Conservation (phyloP, 1,140 invertebrate genomes). For the Hyles vespertilio region DNA sequence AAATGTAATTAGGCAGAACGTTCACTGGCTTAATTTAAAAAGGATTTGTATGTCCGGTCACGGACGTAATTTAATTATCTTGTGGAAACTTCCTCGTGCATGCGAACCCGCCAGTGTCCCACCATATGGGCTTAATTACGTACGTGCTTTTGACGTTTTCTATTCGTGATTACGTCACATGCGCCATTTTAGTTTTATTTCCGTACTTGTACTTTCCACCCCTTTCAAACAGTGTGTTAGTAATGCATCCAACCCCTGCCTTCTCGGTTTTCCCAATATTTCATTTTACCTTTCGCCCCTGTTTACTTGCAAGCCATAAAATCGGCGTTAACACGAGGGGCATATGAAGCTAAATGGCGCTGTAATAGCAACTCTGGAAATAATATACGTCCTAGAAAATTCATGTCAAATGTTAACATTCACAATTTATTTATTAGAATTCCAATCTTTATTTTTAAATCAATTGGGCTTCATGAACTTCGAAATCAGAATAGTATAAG, state of each 20-base stretch:
- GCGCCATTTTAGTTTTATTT: conserved; percentile 2
- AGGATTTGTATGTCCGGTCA: conserved; percentile 26
- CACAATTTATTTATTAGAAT: too few relatives aligned
- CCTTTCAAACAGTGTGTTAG: too few relatives aligned
- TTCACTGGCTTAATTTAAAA: conserved; percentile 17
- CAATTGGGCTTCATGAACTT: too few relatives aligned
- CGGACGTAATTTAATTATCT: conserved; percentile 24
- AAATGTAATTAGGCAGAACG: conserved; percentile 16
- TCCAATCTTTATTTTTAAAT: too few relatives aligned
- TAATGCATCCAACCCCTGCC: not conserved
- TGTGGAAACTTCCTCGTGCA: conserved; percentile 8
- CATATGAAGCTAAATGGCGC: too few relatives aligned
- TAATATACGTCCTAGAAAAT: too few relatives aligned
- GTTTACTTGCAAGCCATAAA: conserved; percentile 5
- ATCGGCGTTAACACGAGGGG: too few relatives aligned
- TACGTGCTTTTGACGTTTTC: too few relatives aligned
- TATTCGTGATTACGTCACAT: not conserved
- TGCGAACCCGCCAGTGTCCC: not conserved
- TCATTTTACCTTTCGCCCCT: conserved; percentile 14
- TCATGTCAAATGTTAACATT: too few relatives aligned
- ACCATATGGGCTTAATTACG: not conserved
- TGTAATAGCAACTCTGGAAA: too few relatives aligned
- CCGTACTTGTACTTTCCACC: too few relatives aligned
- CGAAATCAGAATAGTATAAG: too few relatives aligned
- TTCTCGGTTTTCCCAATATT: conserved; percentile 13